Evolutionary conservation across 2,797 vertebrate genomes (phyloP).

Genomic region (Megalops cyprinoides): DNA sequence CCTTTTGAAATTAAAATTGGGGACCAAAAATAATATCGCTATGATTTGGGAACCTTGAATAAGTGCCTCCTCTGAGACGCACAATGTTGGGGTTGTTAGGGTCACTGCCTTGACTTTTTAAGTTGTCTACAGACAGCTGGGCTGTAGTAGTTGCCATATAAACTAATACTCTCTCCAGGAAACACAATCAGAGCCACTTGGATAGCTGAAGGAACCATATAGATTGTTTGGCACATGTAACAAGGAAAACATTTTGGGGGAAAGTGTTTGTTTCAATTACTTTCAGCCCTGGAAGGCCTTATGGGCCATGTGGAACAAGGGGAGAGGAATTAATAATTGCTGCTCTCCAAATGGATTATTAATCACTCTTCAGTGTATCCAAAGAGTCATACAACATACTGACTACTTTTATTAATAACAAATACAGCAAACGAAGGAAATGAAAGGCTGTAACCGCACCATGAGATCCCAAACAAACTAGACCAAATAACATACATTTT

Average conservation of each 20-base stretch:
- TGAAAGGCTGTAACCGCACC: background rate
- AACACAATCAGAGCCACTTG: background rate
- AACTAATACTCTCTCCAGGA: background rate
- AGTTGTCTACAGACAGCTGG: background rate
- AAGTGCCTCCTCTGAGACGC: no score
- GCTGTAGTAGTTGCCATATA: background rate
- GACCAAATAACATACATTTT: background rate
- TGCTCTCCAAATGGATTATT: background rate
- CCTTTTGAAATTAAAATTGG: no score
- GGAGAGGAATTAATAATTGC: background rate
- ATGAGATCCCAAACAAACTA: background rate
- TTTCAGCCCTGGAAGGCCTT: background rate
- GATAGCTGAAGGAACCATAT: no score
- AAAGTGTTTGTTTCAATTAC: background rate
- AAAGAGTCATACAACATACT: background rate
- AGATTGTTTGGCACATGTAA: background rate
- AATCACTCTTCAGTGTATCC: background rate
- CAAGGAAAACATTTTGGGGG: background rate
- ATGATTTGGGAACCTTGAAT: no score
- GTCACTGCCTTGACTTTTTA: background rate
- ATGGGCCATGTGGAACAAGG: background rate
- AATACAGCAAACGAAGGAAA: background rate
- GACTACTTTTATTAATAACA: background rate
- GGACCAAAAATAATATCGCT: no score
- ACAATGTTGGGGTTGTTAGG: no score